A percentile compares a stretch with the other conserved stretches of the same genome.
These are phyloP conservation scores for Metellina segmentata DNA, from an alignment of 2,888 invertebrate species.

Conservation along the genomic window DNA sequence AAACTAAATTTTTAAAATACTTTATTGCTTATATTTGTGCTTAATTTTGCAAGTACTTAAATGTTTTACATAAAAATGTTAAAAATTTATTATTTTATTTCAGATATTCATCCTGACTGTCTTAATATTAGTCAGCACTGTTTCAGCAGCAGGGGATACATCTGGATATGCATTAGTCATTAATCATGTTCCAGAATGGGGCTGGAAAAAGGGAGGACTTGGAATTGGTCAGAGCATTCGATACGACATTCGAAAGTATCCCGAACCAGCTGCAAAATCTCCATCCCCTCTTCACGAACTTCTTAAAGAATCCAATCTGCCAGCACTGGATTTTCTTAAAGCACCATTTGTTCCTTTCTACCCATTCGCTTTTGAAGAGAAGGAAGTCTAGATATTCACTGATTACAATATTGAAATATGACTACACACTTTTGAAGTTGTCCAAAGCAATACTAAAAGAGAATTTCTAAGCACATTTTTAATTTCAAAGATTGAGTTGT, in stretches of 20 bases:
- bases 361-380: not conserved
- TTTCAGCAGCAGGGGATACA: not conserved
- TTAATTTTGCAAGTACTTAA: no score
- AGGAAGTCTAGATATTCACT: not conserved
- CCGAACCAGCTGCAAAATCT: not conserved
- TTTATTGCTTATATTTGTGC: no score
- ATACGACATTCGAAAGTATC: slow-evolving; percentile 48
- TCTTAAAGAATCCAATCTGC: slow-evolving; percentile 22
- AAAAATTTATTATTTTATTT: not conserved
- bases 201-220: slow-evolving; percentile 44
- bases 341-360: slow-evolving; percentile 15
- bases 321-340: slow-evolving; percentile 21
- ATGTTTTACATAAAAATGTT: not conserved
- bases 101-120: not conserved
- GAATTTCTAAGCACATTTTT: no score
- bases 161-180: slow-evolving; percentile 39
- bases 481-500: no score
- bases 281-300: slow-evolving; percentile 4
- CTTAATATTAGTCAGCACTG: not conserved
- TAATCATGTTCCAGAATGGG: slow-evolving; percentile 51
- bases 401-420: no score
- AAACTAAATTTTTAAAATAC: no score
- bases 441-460: no score
- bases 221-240: slow-evolving; percentile 57
- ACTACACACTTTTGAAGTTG: no score